Evolutionary conservation across 1,140 invertebrate species (phyloP).

Genomic region (Idris sp.): DNA sequence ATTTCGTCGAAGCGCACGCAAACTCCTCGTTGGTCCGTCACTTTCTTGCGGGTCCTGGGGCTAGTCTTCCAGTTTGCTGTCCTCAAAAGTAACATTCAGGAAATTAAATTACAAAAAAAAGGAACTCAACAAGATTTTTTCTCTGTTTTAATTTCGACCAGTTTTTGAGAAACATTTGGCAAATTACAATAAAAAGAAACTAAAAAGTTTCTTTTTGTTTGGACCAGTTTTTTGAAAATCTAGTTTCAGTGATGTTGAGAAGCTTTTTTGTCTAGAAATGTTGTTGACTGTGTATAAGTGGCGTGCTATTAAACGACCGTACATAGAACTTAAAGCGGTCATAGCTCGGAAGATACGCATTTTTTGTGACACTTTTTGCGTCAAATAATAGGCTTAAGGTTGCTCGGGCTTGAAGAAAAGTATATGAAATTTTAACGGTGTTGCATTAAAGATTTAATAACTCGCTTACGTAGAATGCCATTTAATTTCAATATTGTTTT

Average conservation of each 20-base stretch:
- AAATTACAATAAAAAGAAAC: no score
- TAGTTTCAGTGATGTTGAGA: no score
- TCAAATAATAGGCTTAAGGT: constrained; percentile 30
- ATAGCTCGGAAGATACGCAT: no score
- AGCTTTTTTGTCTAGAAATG: no score
- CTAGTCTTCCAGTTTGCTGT: constrained; percentile 19
- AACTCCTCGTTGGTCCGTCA: constrained; percentile 59
- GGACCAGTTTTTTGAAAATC: no score
- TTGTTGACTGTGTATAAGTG: constrained; percentile 17
- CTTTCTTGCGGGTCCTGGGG: constrained; percentile 38
- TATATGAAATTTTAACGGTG: constrained; percentile 23
- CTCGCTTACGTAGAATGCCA: constrained; percentile 19
- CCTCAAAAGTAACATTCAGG: constrained; percentile 30
- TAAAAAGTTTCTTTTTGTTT: no score
- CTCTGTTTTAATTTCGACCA: no score
- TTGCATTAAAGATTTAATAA: constrained; percentile 43
- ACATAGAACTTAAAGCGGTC: no score
- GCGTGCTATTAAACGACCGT: constrained; percentile 35
- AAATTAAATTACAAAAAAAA: constrained; percentile 50
- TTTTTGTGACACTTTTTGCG: constrained; percentile 19
- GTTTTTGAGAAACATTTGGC: no score
- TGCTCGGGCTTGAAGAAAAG: constrained; percentile 6
- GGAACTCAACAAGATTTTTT: no score
- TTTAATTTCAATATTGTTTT: constrained; percentile 53
- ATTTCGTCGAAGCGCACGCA: constrained; percentile 63